Conservation (phyloP, 2,113 vertebrate genomes). For the Gnathonemus longibarbis region DNA sequence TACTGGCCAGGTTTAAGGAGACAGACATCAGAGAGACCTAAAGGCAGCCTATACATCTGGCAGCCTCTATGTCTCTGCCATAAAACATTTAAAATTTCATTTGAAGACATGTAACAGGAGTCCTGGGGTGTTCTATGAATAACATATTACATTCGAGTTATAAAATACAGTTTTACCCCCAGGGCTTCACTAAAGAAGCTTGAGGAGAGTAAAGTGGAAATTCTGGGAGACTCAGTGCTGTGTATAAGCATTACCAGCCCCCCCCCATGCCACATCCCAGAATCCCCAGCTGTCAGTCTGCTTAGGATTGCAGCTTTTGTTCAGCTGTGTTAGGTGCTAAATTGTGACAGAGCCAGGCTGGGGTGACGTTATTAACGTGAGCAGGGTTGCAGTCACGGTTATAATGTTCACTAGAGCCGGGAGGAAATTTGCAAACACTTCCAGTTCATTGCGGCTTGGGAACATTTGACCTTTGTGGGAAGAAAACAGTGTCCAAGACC, state of each 20-base stretch:
- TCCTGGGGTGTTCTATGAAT: not conserved
- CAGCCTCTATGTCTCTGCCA: not conserved
- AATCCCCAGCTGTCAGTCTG: not conserved
- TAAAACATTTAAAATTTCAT: not conserved
- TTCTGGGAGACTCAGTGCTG: not conserved
- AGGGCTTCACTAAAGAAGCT: not conserved
- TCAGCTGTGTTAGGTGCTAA: not conserved
- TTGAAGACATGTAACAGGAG: not conserved
- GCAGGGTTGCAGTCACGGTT: not conserved
- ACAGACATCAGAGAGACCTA: not conserved
- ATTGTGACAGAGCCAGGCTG: not conserved
- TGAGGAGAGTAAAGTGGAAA: not conserved
- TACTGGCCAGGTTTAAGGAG: not conserved
- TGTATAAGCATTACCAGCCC: not conserved
- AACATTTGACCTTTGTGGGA: not conserved
- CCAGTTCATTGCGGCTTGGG: not conserved
- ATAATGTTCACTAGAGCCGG: not conserved
- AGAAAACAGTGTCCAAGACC: not conserved
- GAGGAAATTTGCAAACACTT: not conserved
- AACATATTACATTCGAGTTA: not conserved
- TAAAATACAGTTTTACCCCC: not conserved
- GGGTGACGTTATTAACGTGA: not conserved
- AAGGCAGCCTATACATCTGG: not conserved
- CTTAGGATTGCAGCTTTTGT: not conserved
- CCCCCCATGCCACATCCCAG: not conserved